These are phyloP conservation scores for Conopomorpha cramerella DNA, from an alignment of 1,140 invertebrate genomes.

Conservation along the genomic window DNA sequence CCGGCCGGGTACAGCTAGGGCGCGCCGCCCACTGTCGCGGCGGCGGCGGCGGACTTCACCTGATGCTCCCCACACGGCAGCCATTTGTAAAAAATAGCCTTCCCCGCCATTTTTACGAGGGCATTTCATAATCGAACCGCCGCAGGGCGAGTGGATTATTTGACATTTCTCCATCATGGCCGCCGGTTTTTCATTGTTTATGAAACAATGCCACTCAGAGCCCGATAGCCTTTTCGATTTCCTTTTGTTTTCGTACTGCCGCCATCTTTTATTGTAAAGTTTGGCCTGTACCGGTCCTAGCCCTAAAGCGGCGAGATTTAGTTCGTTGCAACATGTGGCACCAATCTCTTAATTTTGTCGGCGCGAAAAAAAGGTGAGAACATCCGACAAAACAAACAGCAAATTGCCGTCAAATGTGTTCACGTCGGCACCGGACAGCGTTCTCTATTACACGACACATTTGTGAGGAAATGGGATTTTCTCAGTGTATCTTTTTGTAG, in stretches of 20 bases:
- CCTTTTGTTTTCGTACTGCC: conserved; percentile 34
- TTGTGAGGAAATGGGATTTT: conserved; percentile 23
- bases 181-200: conserved; percentile 45
- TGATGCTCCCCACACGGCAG: conserved; percentile 29
- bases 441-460: conserved; percentile 20
- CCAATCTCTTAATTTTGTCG: too few relatives aligned
- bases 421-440: conserved; percentile 12
- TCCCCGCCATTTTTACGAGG: conserved; percentile 48
- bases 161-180: conserved; percentile 49
- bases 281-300: too few relatives aligned
- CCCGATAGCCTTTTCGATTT: conserved; percentile 30
- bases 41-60: too few relatives aligned
- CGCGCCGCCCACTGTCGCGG: too few relatives aligned
- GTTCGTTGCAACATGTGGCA: too few relatives aligned
- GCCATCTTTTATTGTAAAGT: conserved; percentile 54
- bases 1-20: too few relatives aligned
- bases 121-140: conserved; percentile 53
- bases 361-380: too few relatives aligned
- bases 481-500: too few relatives aligned
- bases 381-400: too few relatives aligned
- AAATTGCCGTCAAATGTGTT: too few relatives aligned
- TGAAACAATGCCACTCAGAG: conserved; percentile 34
- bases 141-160: conserved; percentile 43
- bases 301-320: too few relatives aligned
- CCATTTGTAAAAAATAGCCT: conserved; percentile 56